These are phyloP conservation scores for Seriola aureovittata DNA, from an alignment of 2,113 vertebrate species.

Conservation along the genomic window DNA sequence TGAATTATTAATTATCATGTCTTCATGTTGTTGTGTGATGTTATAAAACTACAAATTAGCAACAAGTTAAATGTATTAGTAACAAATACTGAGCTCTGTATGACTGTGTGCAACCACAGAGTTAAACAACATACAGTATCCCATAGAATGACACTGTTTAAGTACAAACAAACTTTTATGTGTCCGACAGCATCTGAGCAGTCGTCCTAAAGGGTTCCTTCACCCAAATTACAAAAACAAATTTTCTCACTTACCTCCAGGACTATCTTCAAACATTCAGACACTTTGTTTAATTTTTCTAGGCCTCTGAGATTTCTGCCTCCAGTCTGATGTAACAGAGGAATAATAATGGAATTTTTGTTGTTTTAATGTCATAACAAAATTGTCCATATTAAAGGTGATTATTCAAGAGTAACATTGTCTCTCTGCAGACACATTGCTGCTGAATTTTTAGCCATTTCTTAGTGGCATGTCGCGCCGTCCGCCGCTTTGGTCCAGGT, in stretches of 20 bases:
- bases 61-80: not conserved
- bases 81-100: not conserved
- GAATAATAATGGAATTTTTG: not conserved
- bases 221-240: not conserved
- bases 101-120: not conserved
- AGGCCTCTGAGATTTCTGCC: not conserved
- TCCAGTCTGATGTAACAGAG: not conserved
- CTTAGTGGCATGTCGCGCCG: not conserved
- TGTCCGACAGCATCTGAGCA: not conserved
- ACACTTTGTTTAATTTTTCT: not conserved
- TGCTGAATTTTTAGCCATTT: not conserved
- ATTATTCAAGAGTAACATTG: not conserved
- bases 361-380: not conserved
- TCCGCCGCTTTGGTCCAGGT: not conserved
- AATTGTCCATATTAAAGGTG: not conserved
- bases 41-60: conserved; percentile 5
- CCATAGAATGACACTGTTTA: not conserved
- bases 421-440: not conserved
- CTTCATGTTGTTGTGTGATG: not conserved
- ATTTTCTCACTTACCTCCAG: not conserved
- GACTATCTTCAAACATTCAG: not conserved
- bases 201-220: not conserved
- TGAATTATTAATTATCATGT: conserved; percentile 11
- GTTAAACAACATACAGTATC: not conserved
- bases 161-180: not conserved